Evolutionary conservation across 1,140 invertebrate genomes (phyloP), one percentile per base, ranked within the genome.

Genomic region (Aphis craccivora): DNA sequence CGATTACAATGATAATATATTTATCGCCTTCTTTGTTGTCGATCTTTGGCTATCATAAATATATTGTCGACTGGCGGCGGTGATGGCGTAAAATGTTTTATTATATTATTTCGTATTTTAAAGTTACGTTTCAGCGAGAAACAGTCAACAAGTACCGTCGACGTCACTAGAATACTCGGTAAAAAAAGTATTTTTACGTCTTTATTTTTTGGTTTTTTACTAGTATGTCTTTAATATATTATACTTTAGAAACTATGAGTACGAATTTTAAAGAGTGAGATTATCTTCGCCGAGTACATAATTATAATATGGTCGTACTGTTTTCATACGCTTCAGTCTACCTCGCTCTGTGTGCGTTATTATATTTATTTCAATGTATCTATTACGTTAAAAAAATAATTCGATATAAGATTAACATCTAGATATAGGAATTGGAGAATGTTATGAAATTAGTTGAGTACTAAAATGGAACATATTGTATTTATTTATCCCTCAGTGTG

Each of bases 41-140:
- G 60, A 76, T n/a, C 30, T 76, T 76, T 76, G 30, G 5, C 60
- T n/a, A 76, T 76, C 30, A n/a, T 14, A 76, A 18, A 51, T 20
- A 14, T 35, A 76, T n/a, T 30, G n/a, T n/a, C n/a, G 14, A n/a
- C 60, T n/a, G 0, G 30, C 25, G 3, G 8, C 11, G 25, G 1
- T 3, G 60, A 5, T n/a, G 30, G 60, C 1, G n/a, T n/a, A 30
- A 76, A 76, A 76, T n/a, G 30, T 76, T 76, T 76, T 35, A n/a
- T 76, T 76, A 76, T 35, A n/a, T 76, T 76, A 76, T 76, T 76
- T n/a, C 18, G n/a, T 76, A 76, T 76, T 76, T n/a, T n/a, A n/a
- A 76, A n/a, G 60, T n/a, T 76, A 22, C 30, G 30, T 76, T 51
- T 76, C 4, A 76, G 30, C 14, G 30, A 76, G 14, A 30, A 35